Base-by-base conservation (phyloP, 2,113 vertebrate genomes). In the Datnioides undecimradiatus region DNA sequence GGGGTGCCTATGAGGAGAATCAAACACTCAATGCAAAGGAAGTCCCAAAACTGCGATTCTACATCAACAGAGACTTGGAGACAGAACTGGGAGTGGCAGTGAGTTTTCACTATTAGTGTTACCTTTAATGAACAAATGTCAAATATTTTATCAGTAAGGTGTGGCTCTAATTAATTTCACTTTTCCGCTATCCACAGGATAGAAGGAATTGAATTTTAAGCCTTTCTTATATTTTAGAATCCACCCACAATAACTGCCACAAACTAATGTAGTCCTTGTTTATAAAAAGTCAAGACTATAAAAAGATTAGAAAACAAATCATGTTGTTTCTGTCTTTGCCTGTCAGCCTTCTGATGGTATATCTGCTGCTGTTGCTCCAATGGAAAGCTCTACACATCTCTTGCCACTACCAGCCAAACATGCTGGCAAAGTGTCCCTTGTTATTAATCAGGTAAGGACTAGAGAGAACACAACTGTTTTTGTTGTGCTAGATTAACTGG, bases 11-110 rank as follows among this genome's bases (percentile, higher is more conserved):
- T 64, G 92, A 95, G 65, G 90, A 94, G 49, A 79, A n/a, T 83
- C 91, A 63, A 6, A 67, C 68, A 9, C 8, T 55, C 3, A 1
- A 84, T 9, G 19, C 59, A 0, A 4, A 52, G 7, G 25, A 66
- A 33, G 34, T 17, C 6, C 10, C 88, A 5, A 88, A 87, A 34
- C 90, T 95, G 76, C 27, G 13, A 41, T 97, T 96, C 80, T 95
- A 95, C 23, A 94, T 92, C 0, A 91, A 94, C 43, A 91, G 90
- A 69, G 90, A 92, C 84, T 93, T 96, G 95, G 95, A 95, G 58
- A 95, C 95, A 27, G 79, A 95, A 46, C 89, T 97, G 4, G 91
- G 51, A 63, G 78, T 94, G 43, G 78, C 69, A 3, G 71, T 95
- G 49, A 77, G 76, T 45, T 60, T 60, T 6, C 5, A 13, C 3